phyloP scores from a whole-genome alignment of 2,113 vertebrate species.

The Lathamus discolor region DNA sequence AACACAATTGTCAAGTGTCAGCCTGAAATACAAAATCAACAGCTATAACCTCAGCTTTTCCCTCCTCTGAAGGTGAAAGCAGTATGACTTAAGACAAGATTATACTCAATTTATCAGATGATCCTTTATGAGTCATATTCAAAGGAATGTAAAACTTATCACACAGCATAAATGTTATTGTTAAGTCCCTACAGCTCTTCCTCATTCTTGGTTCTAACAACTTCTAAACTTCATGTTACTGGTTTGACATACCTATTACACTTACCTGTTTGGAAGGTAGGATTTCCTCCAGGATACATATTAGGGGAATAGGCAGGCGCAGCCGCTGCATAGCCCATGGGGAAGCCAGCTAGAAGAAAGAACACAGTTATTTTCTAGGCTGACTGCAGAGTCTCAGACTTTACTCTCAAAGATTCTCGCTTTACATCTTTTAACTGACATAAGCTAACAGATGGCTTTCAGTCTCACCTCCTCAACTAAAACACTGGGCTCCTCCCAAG shows the following conservation, averaged over 20 bases:
- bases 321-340: constrained; percentile 91
- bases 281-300: constrained; percentile 91
- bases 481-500: neutral
- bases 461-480: neutral
- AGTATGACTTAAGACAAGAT: neutral
- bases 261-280: constrained; percentile 90
- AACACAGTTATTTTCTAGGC: neutral
- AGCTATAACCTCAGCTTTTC: neutral
- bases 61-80: neutral
- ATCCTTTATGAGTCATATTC: neutral
- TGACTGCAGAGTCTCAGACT: neutral
- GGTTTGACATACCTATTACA: neutral
- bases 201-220: neutral
- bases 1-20: neutral
- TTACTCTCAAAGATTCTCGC: neutral
- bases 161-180: neutral
- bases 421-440: neutral
- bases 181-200: neutral
- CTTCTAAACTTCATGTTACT: neutral
- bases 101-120: neutral
- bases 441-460: neutral
- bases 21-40: neutral
- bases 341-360: constrained; percentile 85
- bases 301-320: constrained; percentile 90
- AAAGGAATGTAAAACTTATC: neutral